Base-by-base conservation (phyloP, 53 echinoderm and acorn worm genomes). In the Paelopatides confundens region DNA sequence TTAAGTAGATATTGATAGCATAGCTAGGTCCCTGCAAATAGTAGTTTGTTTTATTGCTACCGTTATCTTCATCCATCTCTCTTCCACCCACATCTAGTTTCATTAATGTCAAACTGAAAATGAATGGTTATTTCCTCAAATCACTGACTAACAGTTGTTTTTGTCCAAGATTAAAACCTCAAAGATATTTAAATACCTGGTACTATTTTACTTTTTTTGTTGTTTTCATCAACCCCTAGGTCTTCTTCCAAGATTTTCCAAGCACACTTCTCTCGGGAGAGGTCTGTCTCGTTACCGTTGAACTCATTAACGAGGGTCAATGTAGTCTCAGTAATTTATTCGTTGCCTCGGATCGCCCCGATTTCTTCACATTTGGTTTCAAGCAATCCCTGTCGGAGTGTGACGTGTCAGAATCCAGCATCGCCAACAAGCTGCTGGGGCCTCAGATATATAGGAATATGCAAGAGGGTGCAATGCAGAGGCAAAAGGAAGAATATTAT, bases 301-400 rank as follows among this genome's bases (percentile, higher is more conserved):
- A 99, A 65, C 88, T 99, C 54, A 69, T 93, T 58, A 99, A 99
- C 77, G 79, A 87, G 58, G 99, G 99, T 54, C 54, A 86, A 27
- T 93, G 93, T 49, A 87, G 94, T 10, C 89, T 99, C 37, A 92
- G 91, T 66, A 99, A 91, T 87, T 93, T 99, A 11, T 81, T 89
- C 28, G 91, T 95, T 36, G 69, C 89, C 67, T 91, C 96, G 11
- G 96, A 99, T 85, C 88, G 93, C 77, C 99, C 99, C 3, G 93
- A 99, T 37, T 82, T 95, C 65, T 99, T 99, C 87, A 92, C 99
- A 27, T 93, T 99, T 82, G 96, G 95, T 28, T 66, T 85, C 92
- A 65, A 63, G n/a, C 37, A 23, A 23, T 31, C 18, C 33, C 53
- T 8, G 17, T n/a, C 34, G 35, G 94, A 90, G 91, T 86, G 77